Base-by-base conservation (phyloP, 2,888 invertebrate species). In the Leptinotarsa peninsularis region DNA sequence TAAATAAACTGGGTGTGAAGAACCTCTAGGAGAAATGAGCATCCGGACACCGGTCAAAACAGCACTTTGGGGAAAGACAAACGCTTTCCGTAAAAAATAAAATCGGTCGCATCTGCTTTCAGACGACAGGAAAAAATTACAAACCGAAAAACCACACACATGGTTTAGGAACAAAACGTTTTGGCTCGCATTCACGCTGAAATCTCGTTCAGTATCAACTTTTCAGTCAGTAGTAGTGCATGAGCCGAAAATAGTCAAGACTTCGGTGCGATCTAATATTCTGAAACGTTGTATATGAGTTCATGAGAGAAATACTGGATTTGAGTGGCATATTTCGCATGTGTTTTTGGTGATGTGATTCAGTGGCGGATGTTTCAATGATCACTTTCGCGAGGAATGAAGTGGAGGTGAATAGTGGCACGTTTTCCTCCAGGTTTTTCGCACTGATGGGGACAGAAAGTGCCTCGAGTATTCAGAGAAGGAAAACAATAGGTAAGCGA, bases 301-400 rank as follows among this genome's bases (percentile, higher is more conserved):
- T 73, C 69, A 73, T 72, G 73, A 74, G 49, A 73, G 66, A 56
- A 52, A 68, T 74, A 72, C 68, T 71, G 49, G 68, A 49, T 72
- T 56, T 52, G 63, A 72, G 75, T 73, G 72, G 54, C 49, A 49
- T 73, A 71, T 73, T 69, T 76, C 66, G 70, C 76, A 75, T 77
- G 83, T 80, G 79, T 74, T 70, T 73, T 50, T 77, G 63, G 78
- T 78, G 78, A 76, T 74, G 79, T 81, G 81, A 79, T 72, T 73
- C 73, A 72, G 75, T 70, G 69, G 69, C 70, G 69, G 66, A 50
- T 63, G 67, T 72, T 74, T 81, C 82, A 81, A 85, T 86, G 84
- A 84, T 84, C 79, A 83, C 84, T 72, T 79, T 86, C 54, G 83
- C 84, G 50, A 84, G 84, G 73, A 85, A 83, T 82, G 84, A 84